Evolutionary conservation across 2,888 invertebrate genomes (phyloP).

Genomic region (Drosophila mayaguana): DNA sequence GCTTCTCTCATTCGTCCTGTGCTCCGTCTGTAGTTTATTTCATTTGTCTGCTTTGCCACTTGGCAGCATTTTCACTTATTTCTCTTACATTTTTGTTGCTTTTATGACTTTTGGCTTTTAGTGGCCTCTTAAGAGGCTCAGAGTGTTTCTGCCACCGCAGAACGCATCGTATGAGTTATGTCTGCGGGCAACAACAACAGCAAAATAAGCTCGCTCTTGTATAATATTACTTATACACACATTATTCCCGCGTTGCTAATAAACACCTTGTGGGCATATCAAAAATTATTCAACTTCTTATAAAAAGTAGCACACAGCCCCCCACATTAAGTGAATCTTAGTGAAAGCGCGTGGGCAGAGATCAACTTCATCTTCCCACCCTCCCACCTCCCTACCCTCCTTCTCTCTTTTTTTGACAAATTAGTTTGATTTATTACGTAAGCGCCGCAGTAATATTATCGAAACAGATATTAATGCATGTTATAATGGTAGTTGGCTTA

Average conservation of each 20-base stretch:
- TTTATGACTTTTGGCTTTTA: slow-evolving; percentile 81
- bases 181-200: slow-evolving; percentile 37
- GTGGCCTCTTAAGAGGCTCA: slow-evolving; percentile 75
- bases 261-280: slow-evolving; percentile 77
- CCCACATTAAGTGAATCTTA: slow-evolving; percentile 49
- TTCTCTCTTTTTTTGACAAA: slow-evolving; percentile 34
- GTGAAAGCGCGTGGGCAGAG: not conserved
- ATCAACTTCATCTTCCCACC: not conserved
- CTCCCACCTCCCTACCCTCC: not conserved
- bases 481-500: not conserved
- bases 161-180: slow-evolving; percentile 73
- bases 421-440: slow-evolving; percentile 35
- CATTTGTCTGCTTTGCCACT: slow-evolving; percentile 69
- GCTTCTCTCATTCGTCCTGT: not conserved
- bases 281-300: slow-evolving; percentile 69
- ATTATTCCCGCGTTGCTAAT: slow-evolving; percentile 79
- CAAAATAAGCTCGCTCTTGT: slow-evolving; percentile 31
- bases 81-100: slow-evolving; percentile 62
- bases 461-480: slow-evolving; percentile 6
- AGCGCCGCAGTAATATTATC: not conserved
- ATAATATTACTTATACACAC: slow-evolving; percentile 75
- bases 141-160: slow-evolving; percentile 56
- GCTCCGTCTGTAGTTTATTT: slow-evolving; percentile 71
- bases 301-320: slow-evolving; percentile 26
- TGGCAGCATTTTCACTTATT: slow-evolving; percentile 73